A percentile compares a stretch with the other conserved stretches of the same genome.
These are phyloP conservation scores for Dendroctonus valens DNA, from an alignment of 1,140 invertebrate species.

Conservation along the genomic window DNA sequence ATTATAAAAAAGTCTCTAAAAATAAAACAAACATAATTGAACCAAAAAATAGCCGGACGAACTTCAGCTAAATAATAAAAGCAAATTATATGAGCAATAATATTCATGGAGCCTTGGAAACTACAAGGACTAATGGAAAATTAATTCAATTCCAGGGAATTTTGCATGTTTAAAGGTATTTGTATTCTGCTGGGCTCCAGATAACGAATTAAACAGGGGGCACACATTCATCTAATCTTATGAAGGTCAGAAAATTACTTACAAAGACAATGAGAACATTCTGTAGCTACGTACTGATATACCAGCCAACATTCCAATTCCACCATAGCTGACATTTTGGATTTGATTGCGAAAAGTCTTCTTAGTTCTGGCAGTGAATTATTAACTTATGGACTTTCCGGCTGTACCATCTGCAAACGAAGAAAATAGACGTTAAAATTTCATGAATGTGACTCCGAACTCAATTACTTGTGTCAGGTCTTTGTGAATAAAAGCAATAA, in stretches of 20 bases:
- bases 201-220: background rate
- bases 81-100: too few relatives aligned
- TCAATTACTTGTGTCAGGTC: background rate
- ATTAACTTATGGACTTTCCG: background rate
- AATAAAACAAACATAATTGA: background rate
- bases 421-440: background rate
- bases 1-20: too few relatives aligned
- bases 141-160: background rate
- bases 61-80: too few relatives aligned
- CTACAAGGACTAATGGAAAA: too few relatives aligned
- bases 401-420: background rate
- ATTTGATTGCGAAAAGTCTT: conserved; percentile 2
- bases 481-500: background rate
- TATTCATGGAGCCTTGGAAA: too few relatives aligned
- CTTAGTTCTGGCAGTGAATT: conserved; percentile 3
- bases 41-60: background rate
- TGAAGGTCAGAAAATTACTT: conserved; percentile 46
- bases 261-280: conserved; percentile 61
- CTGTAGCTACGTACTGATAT: conserved; percentile 61
- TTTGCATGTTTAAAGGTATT: conserved; percentile 1
- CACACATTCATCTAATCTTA: background rate
- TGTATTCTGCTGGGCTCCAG: background rate
- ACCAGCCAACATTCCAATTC: conserved; percentile 62
- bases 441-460: background rate
- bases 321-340: conserved; percentile 57